Evolutionary conservation across 2,888 invertebrate species (phyloP).

Genomic region (Ormia ochracea): DNA sequence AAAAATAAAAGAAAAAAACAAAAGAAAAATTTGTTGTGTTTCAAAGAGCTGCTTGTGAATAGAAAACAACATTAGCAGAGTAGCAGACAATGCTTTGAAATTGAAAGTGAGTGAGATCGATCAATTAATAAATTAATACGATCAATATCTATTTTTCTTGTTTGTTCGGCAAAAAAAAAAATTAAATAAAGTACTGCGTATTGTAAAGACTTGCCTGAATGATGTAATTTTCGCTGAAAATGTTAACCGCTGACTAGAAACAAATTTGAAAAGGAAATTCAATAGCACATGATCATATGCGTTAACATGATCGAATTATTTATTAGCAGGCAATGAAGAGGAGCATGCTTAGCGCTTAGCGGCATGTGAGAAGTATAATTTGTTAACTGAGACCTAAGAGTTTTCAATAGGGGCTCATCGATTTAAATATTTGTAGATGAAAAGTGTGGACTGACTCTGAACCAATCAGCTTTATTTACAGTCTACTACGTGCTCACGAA

Average conservation of each 20-base stretch:
- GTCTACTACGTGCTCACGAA: no score
- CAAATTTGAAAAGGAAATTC: neutral
- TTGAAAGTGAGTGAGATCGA: conserved; percentile 39
- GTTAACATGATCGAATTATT: no score
- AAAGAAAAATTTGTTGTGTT: neutral
- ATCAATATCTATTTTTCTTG: conserved; percentile 31
- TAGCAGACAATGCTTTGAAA: conserved; percentile 21
- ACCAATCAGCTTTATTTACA: no score
- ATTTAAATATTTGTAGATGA: no score
- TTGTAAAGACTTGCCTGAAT: neutral
- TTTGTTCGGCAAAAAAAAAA: conserved; percentile 3
- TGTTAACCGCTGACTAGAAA: neutral
- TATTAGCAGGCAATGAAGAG: no score
- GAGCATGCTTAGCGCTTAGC: no score
- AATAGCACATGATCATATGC: neutral
- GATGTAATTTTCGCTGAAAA: conserved; percentile 37
- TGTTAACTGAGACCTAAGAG: no score
- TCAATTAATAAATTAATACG: conserved; percentile 43
- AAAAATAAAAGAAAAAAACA: conserved; percentile 28
- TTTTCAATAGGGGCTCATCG: no score
- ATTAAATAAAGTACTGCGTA: no score
- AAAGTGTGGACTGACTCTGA: no score
- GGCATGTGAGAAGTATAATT: no score
- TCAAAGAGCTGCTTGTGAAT: neutral
- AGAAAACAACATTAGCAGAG: neutral